Conservation (phyloP, 2,888 invertebrate genomes). For the Agonopterix heracliana region DNA sequence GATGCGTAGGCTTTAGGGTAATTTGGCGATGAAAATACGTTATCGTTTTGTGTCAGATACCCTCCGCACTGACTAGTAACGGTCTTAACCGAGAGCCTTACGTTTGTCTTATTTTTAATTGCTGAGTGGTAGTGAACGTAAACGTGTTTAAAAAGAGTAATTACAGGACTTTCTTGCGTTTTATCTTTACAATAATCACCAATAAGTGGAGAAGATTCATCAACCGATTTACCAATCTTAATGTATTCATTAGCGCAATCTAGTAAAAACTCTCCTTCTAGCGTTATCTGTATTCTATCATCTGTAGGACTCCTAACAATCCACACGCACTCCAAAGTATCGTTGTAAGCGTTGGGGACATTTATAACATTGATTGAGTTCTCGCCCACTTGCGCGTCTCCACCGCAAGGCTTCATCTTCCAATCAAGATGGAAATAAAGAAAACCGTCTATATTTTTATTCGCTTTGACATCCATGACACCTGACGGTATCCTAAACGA, state of each 20-base stretch:
- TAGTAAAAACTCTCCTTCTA: slow-evolving; percentile 40
- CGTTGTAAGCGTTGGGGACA: slow-evolving; percentile 54
- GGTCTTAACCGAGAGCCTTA: slow-evolving; percentile 39
- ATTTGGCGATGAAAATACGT: slow-evolving; percentile 73
- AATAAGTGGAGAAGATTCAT: slow-evolving; percentile 69
- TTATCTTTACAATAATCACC: slow-evolving; percentile 79
- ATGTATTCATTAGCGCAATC: slow-evolving; percentile 55
- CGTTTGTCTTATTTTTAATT: slow-evolving; percentile 28
- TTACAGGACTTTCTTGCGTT: slow-evolving; percentile 53
- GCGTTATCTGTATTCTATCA: slow-evolving; percentile 47
- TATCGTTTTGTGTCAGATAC: slow-evolving; percentile 57
- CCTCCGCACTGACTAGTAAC: slow-evolving; percentile 82
- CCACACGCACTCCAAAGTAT: slow-evolving; percentile 84
- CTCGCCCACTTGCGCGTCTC: slow-evolving; percentile 52
- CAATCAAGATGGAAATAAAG: slow-evolving; percentile 75
- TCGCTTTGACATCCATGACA: slow-evolving; percentile 35
- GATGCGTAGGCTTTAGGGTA: slow-evolving; percentile 81
- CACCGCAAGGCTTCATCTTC: slow-evolving; percentile 81
- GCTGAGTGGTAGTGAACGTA: slow-evolving; percentile 83
- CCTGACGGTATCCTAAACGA: slow-evolving; percentile 42
- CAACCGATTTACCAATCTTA: slow-evolving; percentile 70
- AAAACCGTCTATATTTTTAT: slow-evolving; percentile 25
- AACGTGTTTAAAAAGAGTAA: slow-evolving; percentile 68
- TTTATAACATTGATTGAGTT: slow-evolving; percentile 37
- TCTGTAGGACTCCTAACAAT: slow-evolving; percentile 57